phyloP scores from a whole-genome alignment of 1,140 invertebrate species.

The Solenopsis invicta region DNA sequence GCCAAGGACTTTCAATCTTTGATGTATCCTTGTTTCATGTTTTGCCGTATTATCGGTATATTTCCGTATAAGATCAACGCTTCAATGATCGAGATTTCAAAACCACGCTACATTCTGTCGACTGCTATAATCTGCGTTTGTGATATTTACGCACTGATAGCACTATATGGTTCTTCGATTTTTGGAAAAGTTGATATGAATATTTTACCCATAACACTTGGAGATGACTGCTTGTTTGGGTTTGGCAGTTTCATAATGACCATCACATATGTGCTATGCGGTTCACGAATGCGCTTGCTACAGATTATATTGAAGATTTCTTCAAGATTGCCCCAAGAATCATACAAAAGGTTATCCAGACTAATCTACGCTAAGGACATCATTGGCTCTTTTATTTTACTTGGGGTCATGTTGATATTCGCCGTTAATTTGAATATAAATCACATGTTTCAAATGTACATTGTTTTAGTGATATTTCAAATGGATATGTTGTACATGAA shows the following conservation, averaged over 20 bases:
- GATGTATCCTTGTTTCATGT: slow-evolving; percentile 65
- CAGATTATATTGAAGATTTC: not conserved
- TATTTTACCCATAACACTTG: slow-evolving; percentile 66
- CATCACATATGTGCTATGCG: not conserved
- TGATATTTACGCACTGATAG: not conserved
- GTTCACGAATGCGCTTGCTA: not conserved
- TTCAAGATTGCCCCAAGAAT: not conserved
- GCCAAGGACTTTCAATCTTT: slow-evolving; percentile 35
- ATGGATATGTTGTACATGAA: slow-evolving; percentile 77
- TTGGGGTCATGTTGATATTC: too few relatives aligned
- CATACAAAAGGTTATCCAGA: not conserved
- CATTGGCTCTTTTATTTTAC: too few relatives aligned
- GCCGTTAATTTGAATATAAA: not conserved
- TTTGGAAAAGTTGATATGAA: slow-evolving; percentile 15
- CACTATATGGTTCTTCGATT: slow-evolving; percentile 72
- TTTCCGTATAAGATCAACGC: slow-evolving; percentile 69
- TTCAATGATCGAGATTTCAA: slow-evolving; percentile 44
- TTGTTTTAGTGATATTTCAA: slow-evolving; percentile 66
- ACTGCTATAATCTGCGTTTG: slow-evolving; percentile 44
- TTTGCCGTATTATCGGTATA: slow-evolving; percentile 68
- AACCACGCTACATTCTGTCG: slow-evolving; percentile 37
- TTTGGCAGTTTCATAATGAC: slow-evolving; percentile 17
- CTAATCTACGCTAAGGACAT: not conserved
- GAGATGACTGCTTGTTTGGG: slow-evolving; percentile 69
- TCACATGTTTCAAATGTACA: slow-evolving; percentile 57